Base-by-base conservation (phyloP, 2,797 vertebrate species). In the Mionectes olivaceus region DNA sequence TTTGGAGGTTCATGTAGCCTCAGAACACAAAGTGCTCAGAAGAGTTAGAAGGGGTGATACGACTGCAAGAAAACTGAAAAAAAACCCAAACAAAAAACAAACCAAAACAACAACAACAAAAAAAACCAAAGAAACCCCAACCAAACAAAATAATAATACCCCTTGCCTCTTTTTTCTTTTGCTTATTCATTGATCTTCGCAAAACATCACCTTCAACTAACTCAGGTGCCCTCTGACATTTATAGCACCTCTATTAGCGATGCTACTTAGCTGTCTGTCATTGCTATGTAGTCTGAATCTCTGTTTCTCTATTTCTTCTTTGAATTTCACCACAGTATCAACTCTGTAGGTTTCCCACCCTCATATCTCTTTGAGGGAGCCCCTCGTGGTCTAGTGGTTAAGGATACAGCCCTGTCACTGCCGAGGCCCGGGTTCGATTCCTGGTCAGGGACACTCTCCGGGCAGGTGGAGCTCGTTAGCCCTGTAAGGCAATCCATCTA, bases 31-130 rank as follows among this genome's bases (percentile, higher is more conserved):
- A 10, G 12, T 8, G 24, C 13, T 61, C n/a, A 67, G 35, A 63
- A 63, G 43, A 61, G 22, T 41, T 87, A 21, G 4, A 30, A 81
- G 0, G 1, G 8, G 1, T 0, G 7, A 27, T 10, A 9, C 19
- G 19, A 4, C 23, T 57, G 10, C 35, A 73, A 68, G n/a, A 86
- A 79, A 71, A 76, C 2, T 19, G 21, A 8, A 15, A 37, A 59
- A n/a, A 3, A 21, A n/a, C 5, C 16, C 27, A 35, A 35, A 35
- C 35, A 35, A 35, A 35, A 35, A 52, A 47, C 11, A 47, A 9
- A 52, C 24, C 11, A 47, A 9, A 39, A 39, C 39, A 39, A 39
- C 39, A 39, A 39, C 39, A 39, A 39, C 5, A 39, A 39, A 5
- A 39, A 39, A 11, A 39, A 39, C 39, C 12, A 39, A 39, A 39